Conservation (phyloP, 2,888 invertebrate species). For the Salticus scenicus region DNA sequence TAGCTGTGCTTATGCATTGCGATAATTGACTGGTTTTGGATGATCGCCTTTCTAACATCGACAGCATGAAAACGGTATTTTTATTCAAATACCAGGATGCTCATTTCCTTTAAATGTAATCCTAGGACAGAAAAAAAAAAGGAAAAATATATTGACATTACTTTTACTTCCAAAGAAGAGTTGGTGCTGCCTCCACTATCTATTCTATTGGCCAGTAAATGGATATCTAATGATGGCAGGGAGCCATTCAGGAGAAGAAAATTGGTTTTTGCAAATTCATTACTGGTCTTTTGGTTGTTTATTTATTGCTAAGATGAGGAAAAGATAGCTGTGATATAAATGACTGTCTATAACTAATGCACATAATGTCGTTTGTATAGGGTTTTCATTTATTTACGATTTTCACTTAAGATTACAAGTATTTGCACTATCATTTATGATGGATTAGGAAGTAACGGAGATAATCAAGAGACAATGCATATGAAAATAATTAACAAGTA, state of each 20-base stretch:
- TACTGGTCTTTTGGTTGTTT: background rate
- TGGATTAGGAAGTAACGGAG: no score
- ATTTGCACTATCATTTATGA: background rate
- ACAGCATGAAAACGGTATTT: background rate
- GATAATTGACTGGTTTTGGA: slow-evolving; percentile 1
- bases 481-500: background rate
- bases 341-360: background rate
- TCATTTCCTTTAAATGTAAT: background rate
- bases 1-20: background rate
- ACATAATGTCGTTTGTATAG: background rate
- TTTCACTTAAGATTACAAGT: no score
- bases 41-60: background rate
- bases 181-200: background rate
- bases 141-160: background rate
- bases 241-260: background rate
- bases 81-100: background rate
- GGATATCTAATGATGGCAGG: background rate
- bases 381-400: background rate
- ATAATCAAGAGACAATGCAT: no score
- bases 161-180: background rate
- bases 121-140: background rate
- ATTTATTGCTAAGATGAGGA: background rate
- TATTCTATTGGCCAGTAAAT: background rate
- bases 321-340: background rate
- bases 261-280: slow-evolving; percentile 8